A percentile compares a stretch with the other conserved stretches of the same genome.
These are phyloP conservation scores for Lepus americanus DNA, from an alignment of 2,113 vertebrate genomes.

Conservation along the genomic window DNA sequence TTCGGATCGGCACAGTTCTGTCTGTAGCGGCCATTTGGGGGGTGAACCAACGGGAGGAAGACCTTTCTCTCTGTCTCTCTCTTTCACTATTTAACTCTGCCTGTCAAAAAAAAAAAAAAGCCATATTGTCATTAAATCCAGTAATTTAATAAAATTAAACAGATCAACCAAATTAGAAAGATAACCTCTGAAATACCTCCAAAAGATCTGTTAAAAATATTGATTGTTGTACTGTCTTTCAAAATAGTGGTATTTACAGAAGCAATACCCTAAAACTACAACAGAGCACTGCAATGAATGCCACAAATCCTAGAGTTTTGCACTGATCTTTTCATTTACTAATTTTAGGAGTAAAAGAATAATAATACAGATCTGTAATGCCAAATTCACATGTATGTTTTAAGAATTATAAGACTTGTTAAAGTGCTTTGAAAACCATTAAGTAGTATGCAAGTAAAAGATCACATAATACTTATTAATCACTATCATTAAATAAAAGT, in stretches of 20 bases:
- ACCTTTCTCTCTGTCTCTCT: too few relatives aligned
- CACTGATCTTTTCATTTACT: background rate
- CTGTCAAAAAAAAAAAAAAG: too few relatives aligned
- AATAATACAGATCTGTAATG: background rate
- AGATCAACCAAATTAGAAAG: conserved; percentile 24
- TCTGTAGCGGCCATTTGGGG: too few relatives aligned
- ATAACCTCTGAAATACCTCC: conserved; percentile 7
- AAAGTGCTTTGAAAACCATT: background rate
- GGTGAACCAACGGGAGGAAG: too few relatives aligned
- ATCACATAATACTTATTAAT: background rate
- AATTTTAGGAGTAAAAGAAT: background rate
- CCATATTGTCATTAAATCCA: background rate
- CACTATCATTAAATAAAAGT: background rate
- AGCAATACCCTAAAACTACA: background rate
- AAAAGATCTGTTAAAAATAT: background rate
- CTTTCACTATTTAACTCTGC: too few relatives aligned
- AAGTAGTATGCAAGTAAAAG: background rate
- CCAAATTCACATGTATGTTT: background rate
- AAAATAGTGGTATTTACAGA: background rate
- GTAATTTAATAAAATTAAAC: conserved; percentile 52
- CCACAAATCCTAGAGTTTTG: background rate
- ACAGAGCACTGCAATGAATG: background rate
- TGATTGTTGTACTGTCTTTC: conserved; percentile 10
- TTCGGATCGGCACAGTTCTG: too few relatives aligned
- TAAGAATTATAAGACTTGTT: background rate